phyloP scores from a whole-genome alignment of 2,797 vertebrate genomes.

The Microctenopoma steveboyesi region DNA sequence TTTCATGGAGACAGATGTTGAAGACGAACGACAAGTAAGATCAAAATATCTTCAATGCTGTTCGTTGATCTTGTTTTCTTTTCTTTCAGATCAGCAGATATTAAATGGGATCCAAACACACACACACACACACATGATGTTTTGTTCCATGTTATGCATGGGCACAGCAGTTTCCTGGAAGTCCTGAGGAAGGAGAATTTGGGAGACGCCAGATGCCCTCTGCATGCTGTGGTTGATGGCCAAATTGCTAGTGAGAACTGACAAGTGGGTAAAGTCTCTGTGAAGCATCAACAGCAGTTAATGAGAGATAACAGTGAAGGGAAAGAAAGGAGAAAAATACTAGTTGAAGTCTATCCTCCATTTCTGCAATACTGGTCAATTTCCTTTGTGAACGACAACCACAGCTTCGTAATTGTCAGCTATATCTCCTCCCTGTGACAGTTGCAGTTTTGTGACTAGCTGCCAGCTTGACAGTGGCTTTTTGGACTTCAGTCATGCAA shows the following conservation, averaged over 20 bases:
- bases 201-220: constrained; percentile 39
- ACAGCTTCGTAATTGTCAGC: constrained; percentile 60
- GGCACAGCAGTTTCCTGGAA: constrained; percentile 29
- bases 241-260: constrained; percentile 35
- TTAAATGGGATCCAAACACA: constrained; percentile 19
- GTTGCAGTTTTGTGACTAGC: constrained; percentile 33
- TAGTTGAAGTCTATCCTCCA: constrained; percentile 18
- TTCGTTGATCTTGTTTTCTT: not conserved
- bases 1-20: not conserved
- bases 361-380: constrained; percentile 32
- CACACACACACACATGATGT: not conserved
- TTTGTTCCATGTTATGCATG: not conserved
- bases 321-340: not conserved
- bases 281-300: constrained; percentile 56
- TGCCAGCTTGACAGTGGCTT: constrained; percentile 24
- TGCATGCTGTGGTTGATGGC: constrained; percentile 22
- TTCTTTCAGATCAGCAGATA: constrained; percentile 14
- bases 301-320: constrained; percentile 43
- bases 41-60: constrained; percentile 8
- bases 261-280: constrained; percentile 64
- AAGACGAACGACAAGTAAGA: not conserved
- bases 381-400: constrained; percentile 38
- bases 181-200: constrained; percentile 11
- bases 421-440: constrained; percentile 13
- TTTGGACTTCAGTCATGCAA: constrained; percentile 41